Base-by-base conservation (phyloP, 2,888 invertebrate genomes). In the Drosophila emarginata region DNA sequence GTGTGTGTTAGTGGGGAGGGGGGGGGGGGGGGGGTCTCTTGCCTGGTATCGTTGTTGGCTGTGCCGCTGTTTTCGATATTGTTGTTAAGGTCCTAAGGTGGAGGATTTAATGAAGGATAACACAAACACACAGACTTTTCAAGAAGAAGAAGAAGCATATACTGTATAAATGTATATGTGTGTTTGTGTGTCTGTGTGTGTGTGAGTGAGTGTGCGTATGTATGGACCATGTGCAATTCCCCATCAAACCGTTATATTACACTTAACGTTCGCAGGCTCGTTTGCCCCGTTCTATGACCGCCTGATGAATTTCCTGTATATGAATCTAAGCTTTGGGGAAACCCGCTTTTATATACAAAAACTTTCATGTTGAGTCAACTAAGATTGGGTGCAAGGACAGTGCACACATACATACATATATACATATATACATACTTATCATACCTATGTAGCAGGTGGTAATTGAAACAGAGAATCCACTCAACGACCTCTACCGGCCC, bases 91-190 rank as follows among this genome's bases (percentile, higher is more conserved):
- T 67, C 67, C 72, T 67, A 77, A 78, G 84, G 84, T 82, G 82
- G 84, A 80, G 87, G 87, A 82, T 82, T 82, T 83, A 82, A 86
- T 82, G 84, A 86, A 82, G 80, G 87, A 86, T 80, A 86, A 78
- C 83, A 73, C 75, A 72, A 66, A 54, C 54, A 63, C 58, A 70
- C 61, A 61, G 50, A 64, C 66, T 64, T 56, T 11, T 66, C 57
- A 64, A 45, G 40, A 45, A 45, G 40, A 64, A 45, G 40, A 45
- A 45, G 40, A 18, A 18, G 15, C 40, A 45, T 45, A 18, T 18
- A 14, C 14, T 40, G 11, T 36, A 11, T 36, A 2, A 11, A 9
- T 36, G 36, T 36, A 2, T 36, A 9, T 36, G 2, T 40, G 40
- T 15, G 2, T n/a, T n/a, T 11, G 18, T 45, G 12, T 45, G 18